Conservation (phyloP, 2,113 vertebrate genomes). For the western clawed frog (Xenopus tropicalis) region DNA sequence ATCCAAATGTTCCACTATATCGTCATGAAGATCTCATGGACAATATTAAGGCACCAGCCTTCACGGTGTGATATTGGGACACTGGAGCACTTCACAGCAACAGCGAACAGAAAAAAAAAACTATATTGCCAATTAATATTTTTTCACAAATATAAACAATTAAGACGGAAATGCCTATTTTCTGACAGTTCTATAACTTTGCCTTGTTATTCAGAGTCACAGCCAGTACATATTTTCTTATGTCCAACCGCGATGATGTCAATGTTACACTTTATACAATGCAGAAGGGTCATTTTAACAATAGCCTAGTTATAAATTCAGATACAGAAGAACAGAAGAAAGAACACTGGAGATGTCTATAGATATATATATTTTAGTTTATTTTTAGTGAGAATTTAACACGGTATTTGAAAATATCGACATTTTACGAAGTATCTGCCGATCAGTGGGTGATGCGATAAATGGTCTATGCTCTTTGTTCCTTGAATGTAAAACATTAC, state of each 20-base stretch:
- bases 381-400: background rate
- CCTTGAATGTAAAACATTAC: conserved; percentile 10
- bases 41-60: too few species aligned
- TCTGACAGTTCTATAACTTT: conserved; percentile 23
- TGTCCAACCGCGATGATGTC: conserved; percentile 49
- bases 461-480: conserved; percentile 1
- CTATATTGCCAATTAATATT: too few species aligned
- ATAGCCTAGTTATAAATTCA: background rate
- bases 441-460: background rate
- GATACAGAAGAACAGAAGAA: background rate
- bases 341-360: conserved; percentile 19
- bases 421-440: background rate
- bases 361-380: background rate
- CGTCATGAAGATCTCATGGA: too few species aligned
- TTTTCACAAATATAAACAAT: too few species aligned
- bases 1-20: too few species aligned
- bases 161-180: too few species aligned
- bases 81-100: too few species aligned
- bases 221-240: conserved; percentile 50
- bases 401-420: background rate
- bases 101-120: too few species aligned
- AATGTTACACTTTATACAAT: conserved; percentile 47
- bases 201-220: conserved; percentile 52
- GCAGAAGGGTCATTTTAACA: conserved; percentile 32
- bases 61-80: too few species aligned